Percentiles rank a stretch among this genome's conserved stretches.
Conservation (phyloP, 2,113 vertebrate species). For the Aphyosemion australe region DNA sequence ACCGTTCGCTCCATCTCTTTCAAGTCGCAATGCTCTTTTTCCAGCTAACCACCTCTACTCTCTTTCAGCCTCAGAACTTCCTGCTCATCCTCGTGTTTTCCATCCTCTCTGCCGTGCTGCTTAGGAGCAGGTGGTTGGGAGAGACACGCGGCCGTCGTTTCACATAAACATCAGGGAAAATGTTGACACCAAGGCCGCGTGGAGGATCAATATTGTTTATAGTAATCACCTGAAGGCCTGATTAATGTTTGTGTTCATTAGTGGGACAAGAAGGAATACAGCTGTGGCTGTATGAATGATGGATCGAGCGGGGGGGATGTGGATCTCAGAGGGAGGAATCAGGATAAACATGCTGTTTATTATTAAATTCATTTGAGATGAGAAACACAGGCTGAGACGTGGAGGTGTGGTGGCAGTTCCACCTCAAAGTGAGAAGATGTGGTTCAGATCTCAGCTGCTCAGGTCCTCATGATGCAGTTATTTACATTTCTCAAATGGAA, state of each 20-base stretch:
- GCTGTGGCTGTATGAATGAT: constrained; percentile 35
- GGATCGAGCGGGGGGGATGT: constrained; percentile 19
- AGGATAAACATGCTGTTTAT: background rate
- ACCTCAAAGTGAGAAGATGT: background rate
- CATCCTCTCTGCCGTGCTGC: constrained; percentile 33
- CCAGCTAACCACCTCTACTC: constrained; percentile 24
- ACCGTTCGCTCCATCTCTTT: constrained; percentile 42
- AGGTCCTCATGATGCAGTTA: background rate
- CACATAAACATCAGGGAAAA: constrained; percentile 61
- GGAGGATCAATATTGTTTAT: constrained; percentile 68
- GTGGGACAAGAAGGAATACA: constrained; percentile 47
- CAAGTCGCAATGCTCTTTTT: constrained; percentile 28
- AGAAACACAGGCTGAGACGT: background rate
- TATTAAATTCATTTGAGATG: background rate
- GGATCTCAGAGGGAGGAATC: constrained; percentile 12
- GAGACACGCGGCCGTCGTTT: constrained; percentile 45
- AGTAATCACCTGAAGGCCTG: constrained; percentile 65
- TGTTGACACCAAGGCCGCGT: constrained; percentile 59
- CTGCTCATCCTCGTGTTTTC: constrained; percentile 6
- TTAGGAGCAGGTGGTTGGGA: constrained; percentile 61
- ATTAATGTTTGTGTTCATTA: constrained; percentile 74
- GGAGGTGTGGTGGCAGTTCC: background rate
- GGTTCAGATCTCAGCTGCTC: background rate
- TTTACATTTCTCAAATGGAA: background rate
- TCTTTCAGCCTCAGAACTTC: constrained; percentile 26